These are phyloP conservation scores for Naso thynnoides DNA, from an alignment of 2,797 vertebrate species.

Conservation along the genomic window DNA sequence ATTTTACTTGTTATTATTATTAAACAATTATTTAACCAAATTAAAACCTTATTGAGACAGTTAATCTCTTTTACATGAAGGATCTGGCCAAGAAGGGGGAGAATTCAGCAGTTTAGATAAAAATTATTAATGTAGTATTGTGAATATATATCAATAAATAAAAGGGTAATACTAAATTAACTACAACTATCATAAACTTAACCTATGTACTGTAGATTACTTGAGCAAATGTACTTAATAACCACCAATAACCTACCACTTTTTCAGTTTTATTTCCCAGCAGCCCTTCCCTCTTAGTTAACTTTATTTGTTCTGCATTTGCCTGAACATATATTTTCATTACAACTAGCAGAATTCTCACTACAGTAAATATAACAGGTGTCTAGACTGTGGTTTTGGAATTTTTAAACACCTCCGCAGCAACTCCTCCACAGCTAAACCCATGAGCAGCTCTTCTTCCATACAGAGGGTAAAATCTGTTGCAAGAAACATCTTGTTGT, in stretches of 20 bases:
- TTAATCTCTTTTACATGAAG: no score
- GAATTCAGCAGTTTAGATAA: not conserved
- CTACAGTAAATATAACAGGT: conserved; percentile 25
- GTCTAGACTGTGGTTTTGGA: conserved; percentile 12
- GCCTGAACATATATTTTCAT: not conserved
- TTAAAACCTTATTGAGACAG: no score
- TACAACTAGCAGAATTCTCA: conserved; percentile 3
- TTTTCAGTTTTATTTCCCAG: not conserved
- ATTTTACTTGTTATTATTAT: no score
- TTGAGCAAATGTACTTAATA: not conserved
- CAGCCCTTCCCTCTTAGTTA: not conserved
- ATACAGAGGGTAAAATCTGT: not conserved
- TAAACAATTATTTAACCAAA: no score
- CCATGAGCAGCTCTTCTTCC: not conserved
- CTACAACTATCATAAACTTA: not conserved
- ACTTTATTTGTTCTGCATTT: not conserved
- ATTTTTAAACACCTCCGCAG: conserved; percentile 26
- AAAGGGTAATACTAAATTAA: no score
- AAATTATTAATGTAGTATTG: not conserved
- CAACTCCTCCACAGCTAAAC: conserved; percentile 7
- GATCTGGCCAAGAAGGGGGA: no score
- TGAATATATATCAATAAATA: not conserved
- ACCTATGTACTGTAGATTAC: not conserved
- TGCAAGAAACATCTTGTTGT: not conserved
- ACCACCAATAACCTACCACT: not conserved